Evolutionary conservation across 1,140 invertebrate genomes (phyloP).

Genomic region (Mactra quadrangularis): DNA sequence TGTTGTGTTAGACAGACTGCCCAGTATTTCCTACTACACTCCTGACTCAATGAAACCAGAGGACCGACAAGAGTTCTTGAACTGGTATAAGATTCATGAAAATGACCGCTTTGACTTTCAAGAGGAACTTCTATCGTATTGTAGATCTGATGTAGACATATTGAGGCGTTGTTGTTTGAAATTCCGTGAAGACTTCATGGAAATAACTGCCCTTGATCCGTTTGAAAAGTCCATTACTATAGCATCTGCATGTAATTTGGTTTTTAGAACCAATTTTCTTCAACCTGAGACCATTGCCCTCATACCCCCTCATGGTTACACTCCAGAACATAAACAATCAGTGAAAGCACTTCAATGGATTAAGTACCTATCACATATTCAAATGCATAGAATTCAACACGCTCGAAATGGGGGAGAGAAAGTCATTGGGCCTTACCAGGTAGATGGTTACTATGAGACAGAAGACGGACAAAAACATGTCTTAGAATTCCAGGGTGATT

Average conservation of each 20-base stretch:
- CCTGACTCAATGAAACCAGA: conserved; percentile 15
- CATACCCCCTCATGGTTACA: conserved; percentile 18
- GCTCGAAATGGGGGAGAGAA: conserved; percentile 28
- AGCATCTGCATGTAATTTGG: conserved; percentile 16
- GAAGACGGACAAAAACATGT: neutral
- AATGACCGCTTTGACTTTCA: conserved; percentile 5
- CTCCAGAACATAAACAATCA: conserved; percentile 10
- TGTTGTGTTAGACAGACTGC: neutral
- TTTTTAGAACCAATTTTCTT: conserved; percentile 24
- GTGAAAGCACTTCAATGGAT: conserved; percentile 22
- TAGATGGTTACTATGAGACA: conserved; percentile 27
- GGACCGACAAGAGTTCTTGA: neutral
- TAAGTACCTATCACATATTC: conserved; percentile 11
- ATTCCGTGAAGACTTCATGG: conserved; percentile 25
- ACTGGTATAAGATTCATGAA: conserved; percentile 13
- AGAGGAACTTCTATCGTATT: neutral
- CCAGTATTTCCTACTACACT: conserved; percentile 20
- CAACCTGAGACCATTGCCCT: neutral
- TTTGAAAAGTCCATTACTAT: conserved; percentile 22
- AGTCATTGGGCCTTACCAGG: neutral
- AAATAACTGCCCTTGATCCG: conserved; percentile 28
- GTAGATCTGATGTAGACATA: conserved; percentile 54
- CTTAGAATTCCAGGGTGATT: conserved; percentile 31
- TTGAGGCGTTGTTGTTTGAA: neutral
- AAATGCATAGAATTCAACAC: neutral